Evolutionary conservation across 1,140 invertebrate genomes (phyloP).

Genomic region (Halesus radiatus): DNA sequence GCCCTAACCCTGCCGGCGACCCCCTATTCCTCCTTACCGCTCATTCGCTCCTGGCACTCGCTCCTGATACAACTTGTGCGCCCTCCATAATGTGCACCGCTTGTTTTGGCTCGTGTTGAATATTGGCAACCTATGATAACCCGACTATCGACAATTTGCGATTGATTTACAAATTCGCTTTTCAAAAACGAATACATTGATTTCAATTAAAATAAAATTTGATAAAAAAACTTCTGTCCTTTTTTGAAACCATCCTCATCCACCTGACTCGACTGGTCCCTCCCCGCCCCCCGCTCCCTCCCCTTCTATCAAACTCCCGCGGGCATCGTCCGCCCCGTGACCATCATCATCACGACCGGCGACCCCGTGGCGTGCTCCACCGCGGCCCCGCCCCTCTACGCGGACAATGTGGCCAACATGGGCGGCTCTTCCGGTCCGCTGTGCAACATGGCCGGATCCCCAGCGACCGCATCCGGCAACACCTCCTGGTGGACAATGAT

Average conservation of each 20-base stretch:
- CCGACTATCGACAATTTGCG: background rate
- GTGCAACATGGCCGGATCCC: conserved; percentile 80
- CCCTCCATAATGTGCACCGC: background rate
- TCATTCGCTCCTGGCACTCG: conserved; percentile 42
- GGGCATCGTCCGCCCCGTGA: conserved; percentile 61
- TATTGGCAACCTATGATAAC: conserved; percentile 11
- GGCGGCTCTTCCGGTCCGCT: conserved; percentile 77
- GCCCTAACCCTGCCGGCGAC: conserved; percentile 41
- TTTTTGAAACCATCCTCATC: conserved; percentile 4
- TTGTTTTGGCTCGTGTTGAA: background rate
- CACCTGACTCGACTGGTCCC: conserved; percentile 1
- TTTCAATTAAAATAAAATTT: conserved; percentile 10
- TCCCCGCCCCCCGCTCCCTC: conserved; percentile 47
- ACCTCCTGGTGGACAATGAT: conserved; percentile 87
- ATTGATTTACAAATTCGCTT: too few relatives aligned
- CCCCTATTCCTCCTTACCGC: conserved; percentile 20
- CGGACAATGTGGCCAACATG: conserved; percentile 81
- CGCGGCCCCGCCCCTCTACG: conserved; percentile 83
- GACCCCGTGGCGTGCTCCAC: conserved; percentile 84
- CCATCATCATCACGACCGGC: conserved; percentile 79
- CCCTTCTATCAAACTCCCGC: conserved; percentile 46
- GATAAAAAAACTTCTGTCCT: conserved; percentile 9
- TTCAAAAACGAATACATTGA: too few relatives aligned
- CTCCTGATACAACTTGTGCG: conserved; percentile 23
- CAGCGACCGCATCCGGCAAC: conserved; percentile 83